These are phyloP conservation scores for Cheirogaleus medius DNA, from an alignment of 2,113 vertebrate species.

Conservation along the genomic window DNA sequence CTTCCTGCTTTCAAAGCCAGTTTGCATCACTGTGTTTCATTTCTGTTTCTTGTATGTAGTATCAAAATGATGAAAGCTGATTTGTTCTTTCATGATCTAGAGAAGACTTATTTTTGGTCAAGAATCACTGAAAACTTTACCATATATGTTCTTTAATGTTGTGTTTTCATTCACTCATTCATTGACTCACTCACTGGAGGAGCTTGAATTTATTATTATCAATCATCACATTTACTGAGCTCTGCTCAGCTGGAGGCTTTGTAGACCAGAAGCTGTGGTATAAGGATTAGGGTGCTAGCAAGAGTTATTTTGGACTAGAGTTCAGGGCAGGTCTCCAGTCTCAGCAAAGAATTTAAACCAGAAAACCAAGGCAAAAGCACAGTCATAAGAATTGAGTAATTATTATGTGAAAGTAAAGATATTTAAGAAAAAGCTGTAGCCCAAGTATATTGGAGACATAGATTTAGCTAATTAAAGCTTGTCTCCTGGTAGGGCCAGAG, in stretches of 20 bases:
- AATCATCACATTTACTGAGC: not conserved
- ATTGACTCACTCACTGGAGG: not conserved
- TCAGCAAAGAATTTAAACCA: conserved; percentile 2
- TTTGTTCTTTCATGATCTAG: conserved; percentile 69
- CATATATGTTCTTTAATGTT: conserved; percentile 66
- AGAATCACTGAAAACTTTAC: conserved; percentile 64
- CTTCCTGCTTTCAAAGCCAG: conserved; percentile 82
- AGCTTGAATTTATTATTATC: not conserved
- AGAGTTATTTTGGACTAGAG: not conserved
- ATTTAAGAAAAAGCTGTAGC: not conserved
- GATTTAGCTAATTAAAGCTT: not conserved
- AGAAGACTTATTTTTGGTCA: conserved; percentile 71
- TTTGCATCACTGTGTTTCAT: conserved; percentile 79
- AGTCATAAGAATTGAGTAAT: not conserved
- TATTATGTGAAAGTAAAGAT: not conserved
- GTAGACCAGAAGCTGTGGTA: not conserved
- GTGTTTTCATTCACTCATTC: not conserved
- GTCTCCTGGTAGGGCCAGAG: not conserved
- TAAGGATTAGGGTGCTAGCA: not conserved
- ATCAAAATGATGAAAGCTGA: conserved; percentile 80
- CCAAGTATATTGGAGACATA: not conserved
- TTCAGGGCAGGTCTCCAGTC: conserved; percentile 4
- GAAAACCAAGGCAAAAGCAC: conserved; percentile 29
- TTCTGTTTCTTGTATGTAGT: conserved; percentile 72
- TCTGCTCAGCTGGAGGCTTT: not conserved